Evolutionary conservation across 2,888 invertebrate species (phyloP), one percentile per base, ranked within the genome.

Genomic region (Melanargia galathea): DNA sequence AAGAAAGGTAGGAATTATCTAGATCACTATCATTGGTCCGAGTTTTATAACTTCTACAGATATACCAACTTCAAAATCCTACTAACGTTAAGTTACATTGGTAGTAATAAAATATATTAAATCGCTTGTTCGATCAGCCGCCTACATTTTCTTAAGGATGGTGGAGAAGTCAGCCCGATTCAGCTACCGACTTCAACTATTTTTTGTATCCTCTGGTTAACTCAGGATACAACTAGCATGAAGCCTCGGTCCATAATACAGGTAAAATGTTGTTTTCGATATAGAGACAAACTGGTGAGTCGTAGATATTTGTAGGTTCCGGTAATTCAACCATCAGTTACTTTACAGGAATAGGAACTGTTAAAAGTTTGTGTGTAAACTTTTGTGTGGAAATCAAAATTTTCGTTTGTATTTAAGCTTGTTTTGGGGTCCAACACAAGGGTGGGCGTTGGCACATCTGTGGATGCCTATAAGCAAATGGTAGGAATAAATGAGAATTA

Each of bases 401-500:
- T 30, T 5, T 26, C 8, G 35, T 38, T 2, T 38, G 10, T 38
- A 7, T 3, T 3, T 38, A 11, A 13, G 35, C 13, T 38, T 13
- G 10, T 46, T 20, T 10, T 8, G 16, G 2, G 8, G 33, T 2
- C 11, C 20, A 26, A 30, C 33, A 7, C n/a, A n/a, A n/a, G n/a
- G n/a, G n/a, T n/a, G n/a, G n/a, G n/a, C 13, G 52, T 52, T 35
- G 33, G 52, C 52, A 13, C 20, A 18, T 57, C 43, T 67, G 57
- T 45, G 54, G 63, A 60, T 52, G 60, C 60, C 63, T 65, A 65
- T 57, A 64, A 64, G 57, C 54, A 58, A 67, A 67, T 62, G 60
- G 48, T 40, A 38, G 63, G 68, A 68, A 68, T 68, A 68, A 68
- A 68, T 68, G 62, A 68, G 52, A 62, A 54, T 68, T 68, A 68